Percentiles rank a stretch among this genome's conserved stretches.
Conservation (phyloP, 1,140 invertebrate species). For the Habropoda laboriosa region DNA sequence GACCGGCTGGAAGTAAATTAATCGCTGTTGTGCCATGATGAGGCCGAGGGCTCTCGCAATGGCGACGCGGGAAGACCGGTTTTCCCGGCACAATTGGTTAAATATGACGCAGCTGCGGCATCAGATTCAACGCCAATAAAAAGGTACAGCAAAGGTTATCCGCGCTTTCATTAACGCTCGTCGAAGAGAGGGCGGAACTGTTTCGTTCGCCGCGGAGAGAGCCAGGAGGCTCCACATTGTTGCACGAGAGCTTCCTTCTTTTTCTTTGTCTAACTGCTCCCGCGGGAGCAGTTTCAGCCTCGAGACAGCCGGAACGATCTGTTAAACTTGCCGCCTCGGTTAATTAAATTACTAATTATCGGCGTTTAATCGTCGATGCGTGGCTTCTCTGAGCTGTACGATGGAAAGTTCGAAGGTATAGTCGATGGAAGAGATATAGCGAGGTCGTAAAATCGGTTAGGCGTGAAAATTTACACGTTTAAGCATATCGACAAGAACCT, state of each 20-base stretch:
- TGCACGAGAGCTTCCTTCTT: too few relatives aligned
- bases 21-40: constrained; percentile 24
- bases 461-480: too few relatives aligned
- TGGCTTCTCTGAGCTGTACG: neutral
- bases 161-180: constrained; percentile 42
- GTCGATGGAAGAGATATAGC: too few relatives aligned
- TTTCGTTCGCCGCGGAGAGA: too few relatives aligned
- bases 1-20: neutral
- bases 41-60: neutral
- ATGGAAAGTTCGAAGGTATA: too few relatives aligned
- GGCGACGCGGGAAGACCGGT: constrained; percentile 29
- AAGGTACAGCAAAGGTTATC: constrained; percentile 39
- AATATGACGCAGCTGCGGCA: constrained; percentile 36
- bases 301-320: neutral
- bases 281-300: neutral
- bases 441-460: too few relatives aligned
- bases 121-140: constrained; percentile 48
- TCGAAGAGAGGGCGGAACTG: neutral
- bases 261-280: neutral
- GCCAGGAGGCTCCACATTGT: neutral
- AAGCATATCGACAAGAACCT: too few relatives aligned
- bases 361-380: constrained; percentile 35
- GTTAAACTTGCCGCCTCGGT: neutral
- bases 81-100: constrained; percentile 41
- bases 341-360: constrained; percentile 58